These are phyloP conservation scores for Cairina moschata DNA, from an alignment of 2,113 vertebrate genomes.

Conservation along the genomic window DNA sequence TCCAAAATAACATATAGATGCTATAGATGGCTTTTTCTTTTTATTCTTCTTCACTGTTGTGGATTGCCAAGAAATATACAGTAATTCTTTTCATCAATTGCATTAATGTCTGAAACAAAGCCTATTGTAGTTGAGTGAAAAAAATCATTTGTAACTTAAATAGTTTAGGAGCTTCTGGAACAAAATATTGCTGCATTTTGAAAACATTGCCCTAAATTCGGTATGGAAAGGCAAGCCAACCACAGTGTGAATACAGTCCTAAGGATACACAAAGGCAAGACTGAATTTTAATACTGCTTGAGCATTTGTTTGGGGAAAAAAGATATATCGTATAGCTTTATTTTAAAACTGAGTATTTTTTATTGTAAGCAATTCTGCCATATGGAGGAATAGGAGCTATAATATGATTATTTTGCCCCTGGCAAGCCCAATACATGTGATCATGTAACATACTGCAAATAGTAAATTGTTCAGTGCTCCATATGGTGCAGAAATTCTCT, in stretches of 20 bases:
- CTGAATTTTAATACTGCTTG: not conserved
- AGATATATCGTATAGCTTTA: not conserved
- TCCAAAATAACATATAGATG: not conserved
- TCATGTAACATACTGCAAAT: not conserved
- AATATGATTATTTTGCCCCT: slow-evolving; percentile 4
- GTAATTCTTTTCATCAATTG: not conserved
- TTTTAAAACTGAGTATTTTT: not conserved
- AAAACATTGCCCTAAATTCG: not conserved
- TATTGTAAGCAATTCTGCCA: not conserved
- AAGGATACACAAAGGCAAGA: not conserved
- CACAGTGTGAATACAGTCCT: not conserved
- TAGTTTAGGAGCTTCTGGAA: not conserved
- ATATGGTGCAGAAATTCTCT: not conserved
- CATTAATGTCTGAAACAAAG: not conserved
- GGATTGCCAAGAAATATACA: not conserved
- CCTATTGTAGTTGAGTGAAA: not conserved
- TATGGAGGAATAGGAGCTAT: not conserved
- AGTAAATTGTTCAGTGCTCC: slow-evolving; percentile 14
- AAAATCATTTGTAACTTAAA: not conserved
- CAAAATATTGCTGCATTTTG: not conserved
- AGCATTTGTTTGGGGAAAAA: not conserved
- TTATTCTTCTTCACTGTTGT: not conserved
- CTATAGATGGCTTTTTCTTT: not conserved
- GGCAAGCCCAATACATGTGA: not conserved
- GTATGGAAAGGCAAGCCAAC: not conserved